Evolutionary conservation across 2,888 invertebrate species (phyloP), one percentile per base, ranked within the genome.

Genomic region (Orthosia gracilis): DNA sequence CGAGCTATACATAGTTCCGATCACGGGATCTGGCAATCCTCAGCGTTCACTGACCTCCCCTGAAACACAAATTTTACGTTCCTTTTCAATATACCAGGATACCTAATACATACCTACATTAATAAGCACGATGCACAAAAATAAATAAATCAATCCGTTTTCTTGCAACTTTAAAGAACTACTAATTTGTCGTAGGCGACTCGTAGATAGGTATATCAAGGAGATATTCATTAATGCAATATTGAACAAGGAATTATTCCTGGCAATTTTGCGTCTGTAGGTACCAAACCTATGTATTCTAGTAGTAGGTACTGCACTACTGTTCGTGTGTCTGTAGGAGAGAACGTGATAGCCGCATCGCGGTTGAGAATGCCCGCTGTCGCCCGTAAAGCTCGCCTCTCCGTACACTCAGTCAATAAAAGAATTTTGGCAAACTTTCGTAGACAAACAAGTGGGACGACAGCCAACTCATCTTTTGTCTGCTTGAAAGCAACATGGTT

Each of bases 401-500:
- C 90, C 91, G 92, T 92, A 92, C 93, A 89, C 93, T 94, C 94
- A 94, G 94, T 95, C 95, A 94, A 95, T 96, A 96, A 95, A 96
- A 95, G 92, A 94, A 95, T 95, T 95, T 96, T 96, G 96, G 96
- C 96, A 96, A 96, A 95, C 94, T 95, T 94, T 94, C 92, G 93
- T 92, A 94, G 95, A 95, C 95, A 95, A 95, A 95, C 95, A 94
- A 95, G 93, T 95, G 95, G 96, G 96, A 95, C 93, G 93, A 91
- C 92, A 91, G 96, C 96, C 96, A 96, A 96, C 94, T 96, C 95
- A 96, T 96, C 96, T 95, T 95, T 96, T 95, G 96, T 96, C 94
- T 94, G 92, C 93, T 91, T 90, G 91, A 94, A 94, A 94, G 94
- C 92, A 94, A 94, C 94, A 92, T 92, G 90, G 92, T 92, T 94